Evolutionary conservation across 1,140 invertebrate species (phyloP), one percentile per base, ranked within the genome.

Genomic region (Cotesia chilonis): DNA sequence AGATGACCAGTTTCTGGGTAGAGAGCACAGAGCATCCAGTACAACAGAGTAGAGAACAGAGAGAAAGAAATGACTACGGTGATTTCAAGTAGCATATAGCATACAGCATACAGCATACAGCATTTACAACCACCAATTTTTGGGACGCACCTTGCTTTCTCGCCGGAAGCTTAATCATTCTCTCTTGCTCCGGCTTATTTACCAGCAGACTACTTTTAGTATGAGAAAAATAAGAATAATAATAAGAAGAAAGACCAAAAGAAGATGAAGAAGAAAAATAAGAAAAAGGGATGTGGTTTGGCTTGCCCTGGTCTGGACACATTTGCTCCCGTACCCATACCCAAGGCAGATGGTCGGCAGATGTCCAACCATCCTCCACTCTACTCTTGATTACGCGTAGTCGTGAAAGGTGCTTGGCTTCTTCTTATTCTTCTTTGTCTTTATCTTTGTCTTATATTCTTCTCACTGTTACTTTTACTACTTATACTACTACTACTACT

Each of bases 331-430:
- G 41, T 41, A 41, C 3, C 41, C 41, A 41, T 41, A 41, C 41
- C 41, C 6, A 10, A 6, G 52, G 64, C 70, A 72, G 70, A 72
- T 72, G 70, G 70, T 47, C 70, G 70, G 70, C 70, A 72, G 70
- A 72, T 72, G 70, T 72, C 70, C 64, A 51, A 41, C 64, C 51
- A 51, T 52, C 41, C 59, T 28, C 28, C 54, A 36, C 20, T 59
- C 57, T 59, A 14, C 20, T 38, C 47, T 37, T 67, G 70, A 72
- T 67, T 72, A 36, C 54, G 38, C 28, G 17, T 66, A 37, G 38
- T 65, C 47, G 54, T 35, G 38, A 57, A 65, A 72, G 64, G 51
- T 63, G 61, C 47, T 41, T 41, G 17, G 12, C 68, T 37, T 61
- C 57, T 41, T 63, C 60, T 37, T 14, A 14, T 70, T 35, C 9